Percentiles rank a stretch among this genome's conserved stretches.
phyloP scores from a whole-genome alignment of 2,888 invertebrate genomes.

The Drosophila antonietae region DNA sequence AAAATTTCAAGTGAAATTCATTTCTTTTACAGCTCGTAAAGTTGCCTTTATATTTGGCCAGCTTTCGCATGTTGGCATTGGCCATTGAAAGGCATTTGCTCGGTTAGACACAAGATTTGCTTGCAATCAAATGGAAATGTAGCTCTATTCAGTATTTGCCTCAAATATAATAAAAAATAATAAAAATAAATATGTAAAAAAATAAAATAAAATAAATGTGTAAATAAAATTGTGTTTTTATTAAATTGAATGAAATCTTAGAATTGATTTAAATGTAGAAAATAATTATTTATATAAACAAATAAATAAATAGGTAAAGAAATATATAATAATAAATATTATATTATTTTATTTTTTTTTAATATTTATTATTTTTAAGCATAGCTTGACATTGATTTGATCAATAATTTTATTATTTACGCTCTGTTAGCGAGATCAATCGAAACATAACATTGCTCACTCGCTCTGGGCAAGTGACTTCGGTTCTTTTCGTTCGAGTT shows the following conservation, averaged over 20 bases:
- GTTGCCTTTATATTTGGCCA: constrained; percentile 30
- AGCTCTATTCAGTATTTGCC: neutral
- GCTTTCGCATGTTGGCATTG: neutral
- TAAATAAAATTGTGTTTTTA: neutral
- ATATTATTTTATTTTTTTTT: too few relatives aligned
- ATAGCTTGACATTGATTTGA: too few relatives aligned
- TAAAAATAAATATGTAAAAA: neutral
- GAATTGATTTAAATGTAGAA: neutral
- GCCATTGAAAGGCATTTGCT: constrained; percentile 27
- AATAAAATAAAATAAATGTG: neutral
- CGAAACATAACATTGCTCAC: too few relatives aligned
- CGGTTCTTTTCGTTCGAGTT: too few relatives aligned
- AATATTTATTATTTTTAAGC: too few relatives aligned
- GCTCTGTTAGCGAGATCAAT: too few relatives aligned
- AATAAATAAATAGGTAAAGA: neutral
- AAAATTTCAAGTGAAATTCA: constrained; percentile 42
- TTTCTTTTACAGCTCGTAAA: constrained; percentile 52
- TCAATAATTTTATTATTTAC: too few relatives aligned
- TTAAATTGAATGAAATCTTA: neutral
- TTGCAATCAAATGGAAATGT: constrained; percentile 20
- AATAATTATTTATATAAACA: neutral
- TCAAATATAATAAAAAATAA: constrained; percentile 3
- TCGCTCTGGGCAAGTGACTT: too few relatives aligned
- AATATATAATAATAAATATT: too few relatives aligned
- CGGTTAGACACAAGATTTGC: constrained; percentile 25